Conservation (phyloP, 2,888 invertebrate genomes). For the Lycocerus yunnanus region DNA sequence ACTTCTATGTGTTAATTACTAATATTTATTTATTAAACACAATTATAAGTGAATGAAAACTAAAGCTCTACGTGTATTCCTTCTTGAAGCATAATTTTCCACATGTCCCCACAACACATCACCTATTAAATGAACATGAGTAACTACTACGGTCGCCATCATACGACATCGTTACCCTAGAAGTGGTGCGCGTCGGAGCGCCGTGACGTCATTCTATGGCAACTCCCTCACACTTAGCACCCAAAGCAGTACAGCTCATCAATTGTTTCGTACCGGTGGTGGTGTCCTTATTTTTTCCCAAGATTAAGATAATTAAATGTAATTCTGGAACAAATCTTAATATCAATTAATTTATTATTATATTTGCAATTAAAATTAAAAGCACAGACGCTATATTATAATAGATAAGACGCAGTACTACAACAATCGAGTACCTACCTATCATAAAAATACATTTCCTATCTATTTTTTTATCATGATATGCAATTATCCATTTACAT, state of each 20-base stretch:
- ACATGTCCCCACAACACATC: constrained; percentile 34
- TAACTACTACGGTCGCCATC: constrained; percentile 41
- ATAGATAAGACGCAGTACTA: neutral
- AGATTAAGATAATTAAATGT: neutral
- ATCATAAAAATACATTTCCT: no score
- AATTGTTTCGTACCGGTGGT: constrained; percentile 3
- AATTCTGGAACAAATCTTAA: neutral
- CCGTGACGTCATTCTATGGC: constrained; percentile 54
- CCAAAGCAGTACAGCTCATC: constrained; percentile 37
- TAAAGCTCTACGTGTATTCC: constrained; percentile 25
- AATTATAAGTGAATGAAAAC: neutral
- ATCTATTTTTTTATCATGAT: no score
- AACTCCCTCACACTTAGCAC: constrained; percentile 44
- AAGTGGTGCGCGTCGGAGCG: constrained; percentile 46
- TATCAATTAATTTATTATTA: neutral
- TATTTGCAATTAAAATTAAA: neutral
- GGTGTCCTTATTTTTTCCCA: neutral
- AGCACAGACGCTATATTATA: no score
- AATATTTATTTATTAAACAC: neutral
- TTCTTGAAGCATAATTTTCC: constrained; percentile 35
- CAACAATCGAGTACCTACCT: no score
- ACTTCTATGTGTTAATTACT: constrained; percentile 6
- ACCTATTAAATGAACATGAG: constrained; percentile 26
- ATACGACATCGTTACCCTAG: constrained; percentile 34
- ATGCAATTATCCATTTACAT: neutral